phyloP scores from a whole-genome alignment of 2,888 invertebrate species.

The Epirrhoe alternata region DNA sequence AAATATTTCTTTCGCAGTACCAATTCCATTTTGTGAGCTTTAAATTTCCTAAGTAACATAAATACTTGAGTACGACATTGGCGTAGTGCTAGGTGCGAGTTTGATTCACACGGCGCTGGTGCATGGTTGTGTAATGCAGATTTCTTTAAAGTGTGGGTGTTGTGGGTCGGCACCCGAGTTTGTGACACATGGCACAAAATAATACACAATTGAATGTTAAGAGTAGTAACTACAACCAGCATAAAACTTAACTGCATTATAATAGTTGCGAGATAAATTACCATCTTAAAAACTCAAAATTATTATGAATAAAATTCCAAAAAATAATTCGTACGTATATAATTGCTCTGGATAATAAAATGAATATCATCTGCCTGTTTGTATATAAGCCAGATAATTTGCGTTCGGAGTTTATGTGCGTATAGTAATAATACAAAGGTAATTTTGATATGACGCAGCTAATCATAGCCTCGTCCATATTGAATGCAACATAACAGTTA shows the following conservation, averaged over 20 bases:
- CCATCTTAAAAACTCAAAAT: background rate
- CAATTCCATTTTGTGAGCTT: background rate
- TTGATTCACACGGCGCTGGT: no score
- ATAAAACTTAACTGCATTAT: no score
- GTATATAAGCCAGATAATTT: conserved; percentile 1
- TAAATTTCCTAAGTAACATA: background rate
- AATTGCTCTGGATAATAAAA: background rate
- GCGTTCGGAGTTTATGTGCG: background rate
- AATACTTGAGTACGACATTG: background rate
- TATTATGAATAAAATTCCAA: background rate
- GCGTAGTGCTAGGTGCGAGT: background rate
- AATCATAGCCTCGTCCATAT: conserved; percentile 18
- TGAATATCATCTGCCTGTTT: background rate
- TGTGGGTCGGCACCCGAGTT: no score
- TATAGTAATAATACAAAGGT: conserved; percentile 10
- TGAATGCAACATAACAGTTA: conserved; percentile 16
- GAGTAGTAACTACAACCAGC: no score
- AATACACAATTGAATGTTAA: no score
- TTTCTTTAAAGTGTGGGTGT: no score
- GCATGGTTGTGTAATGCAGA: no score
- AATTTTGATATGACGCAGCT: conserved; percentile 15
- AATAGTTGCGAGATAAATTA: no score
- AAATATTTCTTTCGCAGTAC: conserved; percentile 23
- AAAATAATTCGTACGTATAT: background rate
- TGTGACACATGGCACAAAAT: no score